Base-by-base conservation (phyloP, 2,113 vertebrate species). In the Otocyon megalotis region DNA sequence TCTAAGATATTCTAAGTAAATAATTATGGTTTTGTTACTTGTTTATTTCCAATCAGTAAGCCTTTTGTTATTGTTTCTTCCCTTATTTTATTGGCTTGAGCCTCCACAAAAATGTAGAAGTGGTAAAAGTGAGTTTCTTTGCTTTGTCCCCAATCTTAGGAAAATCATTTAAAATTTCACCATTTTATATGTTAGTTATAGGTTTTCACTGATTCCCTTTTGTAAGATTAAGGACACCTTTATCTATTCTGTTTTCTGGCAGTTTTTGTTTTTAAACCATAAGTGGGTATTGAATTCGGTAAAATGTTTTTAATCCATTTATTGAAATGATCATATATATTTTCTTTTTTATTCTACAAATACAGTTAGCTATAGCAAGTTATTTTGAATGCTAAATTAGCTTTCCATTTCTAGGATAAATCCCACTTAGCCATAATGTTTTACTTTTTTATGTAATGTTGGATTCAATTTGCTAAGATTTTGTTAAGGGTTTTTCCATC, bases 341-440 rank as follows among this genome's bases (percentile, higher is more conserved):
- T 37, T 87, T 30, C 13, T 67, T 32, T 54, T 85, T 86, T 37
- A 89, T 54, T 76, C 28, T 82, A 3, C 76, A 54, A 86, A 88
- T 30, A 58, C 1, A 87, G 20, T 56, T 37, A 96, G 72, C 30
- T 50, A 62, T 15, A 24, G 35, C 7, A 96, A 63, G 37, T 26
- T 4, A 58, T 71, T 77, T 71, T 77, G 1, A 53, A 43, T 60
- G 8, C 24, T 79, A 93, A 79, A 43, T 53, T 56, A 84, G 13
- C 26, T 58, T 92, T 43, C 43, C 48, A 84, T 88, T 95, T 96
- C 30, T 80, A 11, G 22, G 32, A 53, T 69, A 91, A 90, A 87
- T 43, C 24, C 1, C 2, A 50, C 14, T 20, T 81, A 56, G 26
- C 74, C n/a, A 88, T 48, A 20, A 56, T 16, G 26, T 37, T 93